Base-by-base conservation (phyloP, 2,797 vertebrate species). In the Tragelaphus oryx region DNA sequence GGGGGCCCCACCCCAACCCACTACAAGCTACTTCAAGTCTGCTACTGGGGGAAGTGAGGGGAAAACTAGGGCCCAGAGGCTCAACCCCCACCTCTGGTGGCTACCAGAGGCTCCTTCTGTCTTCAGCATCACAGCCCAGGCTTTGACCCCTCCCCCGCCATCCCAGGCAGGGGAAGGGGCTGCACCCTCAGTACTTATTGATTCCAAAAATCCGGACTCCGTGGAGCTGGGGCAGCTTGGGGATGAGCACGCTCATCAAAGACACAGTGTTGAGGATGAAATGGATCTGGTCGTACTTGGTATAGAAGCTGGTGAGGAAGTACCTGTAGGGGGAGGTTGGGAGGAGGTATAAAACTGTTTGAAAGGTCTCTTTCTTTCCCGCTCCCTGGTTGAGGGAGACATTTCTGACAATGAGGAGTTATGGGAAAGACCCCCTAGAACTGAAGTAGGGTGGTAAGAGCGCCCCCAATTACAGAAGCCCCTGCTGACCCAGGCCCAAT, bases 291-390 rank as follows among this genome's bases (percentile, higher is more conserved):
- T 99, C 99, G 0, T 99, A 99, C 98, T 99, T 99, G 87, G 99
- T 99, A 98, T 99, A 99, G 98, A 99, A 99, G 99, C 99, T 99
- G 98, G 99, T 99, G 95, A 99, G 99, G 96, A 99, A 99, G 91
- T 99, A 99, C 98, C 99, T 99, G 97, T 22, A 86, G 86, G n/a
- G 44, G 57, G 60, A 57, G 33, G 76, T 48, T n/a, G 7, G 78
- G 62, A 44, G 78, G 37, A 91, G 28, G 26, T 0, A 0, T 87
- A 3, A 91, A 83, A 11, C 24, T 41, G 4, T 41, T 11, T 52
- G 79, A 78, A 78, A 50, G 52, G n/a, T 6, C 33, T 76, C 76
- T 33, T 82, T 83, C 46, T 91, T 84, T 78, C 71, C 30, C 75
- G 2, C 24, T 82, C 74, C 78, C 78, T 46, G 54, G 33, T 4